Conservation (phyloP, 2,113 vertebrate genomes). For the Cyphomyrus discorhynchus region DNA sequence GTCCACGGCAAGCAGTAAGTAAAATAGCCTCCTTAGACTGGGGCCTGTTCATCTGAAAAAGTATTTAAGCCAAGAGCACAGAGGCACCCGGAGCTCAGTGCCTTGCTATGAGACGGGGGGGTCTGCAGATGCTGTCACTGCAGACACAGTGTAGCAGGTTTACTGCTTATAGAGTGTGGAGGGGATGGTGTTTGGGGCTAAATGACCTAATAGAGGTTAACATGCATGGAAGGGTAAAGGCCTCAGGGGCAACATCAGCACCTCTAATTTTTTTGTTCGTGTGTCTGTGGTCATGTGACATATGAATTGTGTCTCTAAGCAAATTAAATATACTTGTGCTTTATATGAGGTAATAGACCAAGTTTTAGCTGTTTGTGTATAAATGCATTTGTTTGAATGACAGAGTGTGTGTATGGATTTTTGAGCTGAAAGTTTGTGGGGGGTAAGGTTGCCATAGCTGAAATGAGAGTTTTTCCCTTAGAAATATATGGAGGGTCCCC, state of each 20-base stretch:
- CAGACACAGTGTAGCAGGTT: not conserved
- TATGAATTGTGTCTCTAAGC: not conserved
- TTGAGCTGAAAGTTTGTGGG: not conserved
- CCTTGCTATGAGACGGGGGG: not conserved
- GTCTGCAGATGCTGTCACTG: not conserved
- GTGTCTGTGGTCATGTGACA: not conserved
- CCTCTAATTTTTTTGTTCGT: not conserved
- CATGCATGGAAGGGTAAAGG: not conserved
- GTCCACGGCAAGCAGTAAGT: slow-evolving; percentile 92
- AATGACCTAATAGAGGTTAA: not conserved
- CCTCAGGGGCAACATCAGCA: not conserved
- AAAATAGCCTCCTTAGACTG: slow-evolving; percentile 33
- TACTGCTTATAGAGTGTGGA: not conserved
- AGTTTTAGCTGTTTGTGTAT: not conserved
- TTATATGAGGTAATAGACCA: not conserved
- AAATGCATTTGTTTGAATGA: not conserved
- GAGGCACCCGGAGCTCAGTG: not conserved
- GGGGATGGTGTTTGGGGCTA: not conserved
- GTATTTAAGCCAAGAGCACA: not conserved
- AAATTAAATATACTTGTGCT: not conserved
- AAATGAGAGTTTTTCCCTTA: not conserved
- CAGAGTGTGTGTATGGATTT: not conserved
- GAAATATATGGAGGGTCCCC: not conserved
- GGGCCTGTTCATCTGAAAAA: not conserved
- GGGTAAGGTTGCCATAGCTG: not conserved